These are phyloP conservation scores for Nebria ingens DNA, from an alignment of 1,140 invertebrate genomes.

Conservation along the genomic window DNA sequence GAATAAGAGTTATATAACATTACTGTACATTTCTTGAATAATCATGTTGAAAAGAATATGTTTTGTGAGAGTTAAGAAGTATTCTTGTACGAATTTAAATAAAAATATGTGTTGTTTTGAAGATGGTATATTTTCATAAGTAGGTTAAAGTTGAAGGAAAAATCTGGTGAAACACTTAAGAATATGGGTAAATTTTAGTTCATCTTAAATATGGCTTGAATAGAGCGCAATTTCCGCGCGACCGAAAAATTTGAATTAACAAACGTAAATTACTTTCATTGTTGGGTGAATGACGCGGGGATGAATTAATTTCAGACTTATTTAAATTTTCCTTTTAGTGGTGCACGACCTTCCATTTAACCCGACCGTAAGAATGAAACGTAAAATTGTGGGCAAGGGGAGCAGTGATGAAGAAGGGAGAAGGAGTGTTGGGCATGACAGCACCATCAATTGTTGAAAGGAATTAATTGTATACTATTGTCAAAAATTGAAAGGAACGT, in stretches of 20 bases:
- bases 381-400: too few relatives aligned
- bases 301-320: conserved; percentile 7
- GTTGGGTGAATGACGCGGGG: background rate
- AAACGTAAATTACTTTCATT: conserved; percentile 9
- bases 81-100: too few relatives aligned
- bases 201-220: background rate
- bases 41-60: too few relatives aligned
- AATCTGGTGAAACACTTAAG: background rate
- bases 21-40: too few relatives aligned
- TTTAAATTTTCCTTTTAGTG: conserved; percentile 9
- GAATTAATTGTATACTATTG: conserved; percentile 9
- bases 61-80: too few relatives aligned
- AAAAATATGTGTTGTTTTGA: too few relatives aligned
- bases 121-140: too few relatives aligned
- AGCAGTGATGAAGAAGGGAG: too few relatives aligned
- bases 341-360: conserved; percentile 4
- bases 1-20: too few relatives aligned
- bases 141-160: too few relatives aligned
- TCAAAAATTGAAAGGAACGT: conserved; percentile 8
- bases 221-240: conserved; percentile 2
- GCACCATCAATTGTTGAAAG: conserved; percentile 6
- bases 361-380: background rate
- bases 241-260: conserved; percentile 8
- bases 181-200: background rate
- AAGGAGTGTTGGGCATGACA: too few relatives aligned